These are phyloP conservation scores for Paramormyrops kingsleyae DNA, from an alignment of 2,113 vertebrate genomes.

Conservation along the genomic window DNA sequence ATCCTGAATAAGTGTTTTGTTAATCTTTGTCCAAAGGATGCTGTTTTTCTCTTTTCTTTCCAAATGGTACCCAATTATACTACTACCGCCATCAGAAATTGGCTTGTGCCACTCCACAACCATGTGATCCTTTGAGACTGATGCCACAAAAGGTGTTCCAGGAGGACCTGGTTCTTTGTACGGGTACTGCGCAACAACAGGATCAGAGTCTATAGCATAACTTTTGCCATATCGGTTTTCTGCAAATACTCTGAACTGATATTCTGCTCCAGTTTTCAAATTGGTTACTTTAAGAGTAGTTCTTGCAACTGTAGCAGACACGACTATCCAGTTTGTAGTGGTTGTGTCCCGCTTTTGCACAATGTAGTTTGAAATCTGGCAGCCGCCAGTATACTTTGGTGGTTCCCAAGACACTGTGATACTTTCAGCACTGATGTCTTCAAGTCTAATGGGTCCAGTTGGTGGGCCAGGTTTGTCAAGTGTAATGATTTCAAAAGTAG, in stretches of 20 bases:
- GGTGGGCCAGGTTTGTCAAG: constrained; percentile 95
- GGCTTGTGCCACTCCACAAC: constrained; percentile 92
- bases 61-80: constrained; percentile 87
- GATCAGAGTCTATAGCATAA: constrained; percentile 82
- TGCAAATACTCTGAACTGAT: constrained; percentile 92
- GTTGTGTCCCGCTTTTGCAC: constrained; percentile 97
- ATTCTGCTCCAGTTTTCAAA: constrained; percentile 91
- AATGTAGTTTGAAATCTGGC: constrained; percentile 91
- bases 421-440: constrained; percentile 91
- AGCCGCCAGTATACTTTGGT: constrained; percentile 84
- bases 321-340: constrained; percentile 81
- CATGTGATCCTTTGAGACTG: constrained; percentile 85
- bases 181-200: constrained; percentile 87
- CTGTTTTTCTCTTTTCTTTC: constrained; percentile 97
- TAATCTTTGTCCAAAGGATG: constrained; percentile 94
- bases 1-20: constrained; percentile 88
- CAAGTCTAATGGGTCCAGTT: constrained; percentile 83
- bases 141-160: constrained; percentile 85
- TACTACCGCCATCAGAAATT: constrained; percentile 88
- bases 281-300: constrained; percentile 85
- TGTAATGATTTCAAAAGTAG: constrained; percentile 82
- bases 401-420: constrained; percentile 87
- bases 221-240: constrained; percentile 96
- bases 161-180: constrained; percentile 94
- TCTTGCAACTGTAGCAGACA: constrained; percentile 94